Evolutionary conservation across 1,140 invertebrate genomes (phyloP), one percentile per base, ranked within the genome.

Genomic region (Ladona fulva): DNA sequence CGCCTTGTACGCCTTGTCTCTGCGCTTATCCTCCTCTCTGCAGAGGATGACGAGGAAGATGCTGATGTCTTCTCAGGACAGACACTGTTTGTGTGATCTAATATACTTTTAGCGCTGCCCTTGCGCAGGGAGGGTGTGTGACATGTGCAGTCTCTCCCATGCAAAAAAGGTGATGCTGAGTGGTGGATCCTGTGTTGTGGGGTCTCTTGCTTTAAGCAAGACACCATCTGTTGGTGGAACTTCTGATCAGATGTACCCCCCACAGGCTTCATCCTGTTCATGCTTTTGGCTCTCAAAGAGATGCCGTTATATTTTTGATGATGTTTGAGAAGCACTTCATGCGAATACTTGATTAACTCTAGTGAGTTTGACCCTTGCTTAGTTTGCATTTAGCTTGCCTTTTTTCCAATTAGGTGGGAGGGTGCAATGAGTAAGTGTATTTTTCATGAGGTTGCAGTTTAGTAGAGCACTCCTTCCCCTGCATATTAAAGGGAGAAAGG

Each of bases 281-380:
- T 6, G 52, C 12, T 66, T 19, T 19, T 66, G 52, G 52, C 52
- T 3, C 52, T 66, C 52, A 6, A 66, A 66, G 52, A 66, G 52
- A 22, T 66, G 52, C 52, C 52, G n/a, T 22, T 66, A 66, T 66
- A 66, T 66, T 66, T 66, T 66, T 66, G 3, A 66, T 66, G 52
- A 66, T 66, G 52, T 66, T 66, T 66, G 52, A 66, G 12, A 66
- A 66, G 52, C 52, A 66, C 52, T 66, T 66, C 52, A 66, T 19
- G n/a, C 16, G 12, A 12, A 66, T 66, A 66, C 52, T 6, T 66
- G 52, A 12, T 6, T 66, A 6, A 66, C 52, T 66, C 52, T 6
- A 66, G 52, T 19, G 52, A 66, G 52, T 66, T 66, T 66, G 52
- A 66, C 52, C 52, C 52, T 66, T 66, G 52, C 52, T 66, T 66